These are phyloP conservation scores for Sphenopsis melanotis DNA, from an alignment of 2,797 vertebrate species.

Conservation along the genomic window DNA sequence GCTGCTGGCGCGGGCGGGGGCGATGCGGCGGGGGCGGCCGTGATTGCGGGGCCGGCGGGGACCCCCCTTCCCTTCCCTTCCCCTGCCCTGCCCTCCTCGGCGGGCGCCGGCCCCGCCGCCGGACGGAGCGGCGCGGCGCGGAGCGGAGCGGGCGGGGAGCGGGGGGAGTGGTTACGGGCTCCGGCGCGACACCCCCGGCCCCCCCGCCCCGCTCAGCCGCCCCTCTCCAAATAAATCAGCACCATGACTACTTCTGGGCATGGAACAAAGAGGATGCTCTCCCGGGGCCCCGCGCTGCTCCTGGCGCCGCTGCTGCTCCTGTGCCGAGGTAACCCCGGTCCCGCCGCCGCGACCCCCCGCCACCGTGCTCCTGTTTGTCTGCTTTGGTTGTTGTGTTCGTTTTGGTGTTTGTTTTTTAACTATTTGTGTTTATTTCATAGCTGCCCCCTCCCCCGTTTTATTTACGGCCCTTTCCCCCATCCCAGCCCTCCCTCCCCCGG, in stretches of 20 bases:
- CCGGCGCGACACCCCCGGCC: neutral
- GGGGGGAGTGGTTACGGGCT: constrained; percentile 21
- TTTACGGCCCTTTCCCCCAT: neutral
- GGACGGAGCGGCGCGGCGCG: neutral
- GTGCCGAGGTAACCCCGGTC: constrained; percentile 51
- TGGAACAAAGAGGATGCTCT: constrained; percentile 54
- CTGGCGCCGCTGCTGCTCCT: constrained; percentile 55
- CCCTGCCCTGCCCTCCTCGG: neutral
- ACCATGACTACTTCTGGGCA: constrained; percentile 57
- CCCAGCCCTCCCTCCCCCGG: neutral
- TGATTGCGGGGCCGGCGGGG: neutral
- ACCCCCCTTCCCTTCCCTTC: neutral
- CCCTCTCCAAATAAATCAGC: constrained; percentile 34
- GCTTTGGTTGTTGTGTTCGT: neutral
- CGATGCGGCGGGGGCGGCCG: neutral
- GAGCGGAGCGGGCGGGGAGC: neutral
- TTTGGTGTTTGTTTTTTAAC: neutral
- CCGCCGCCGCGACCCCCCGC: neutral
- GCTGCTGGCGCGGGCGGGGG: neutral
- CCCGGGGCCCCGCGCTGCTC: constrained; percentile 42
- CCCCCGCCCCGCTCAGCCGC: neutral
- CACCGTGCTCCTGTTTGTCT: neutral
- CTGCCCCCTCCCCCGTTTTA: neutral
- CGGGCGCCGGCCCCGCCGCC: neutral
- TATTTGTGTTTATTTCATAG: neutral